Evolutionary conservation across 37 sponge, comb jelly and placozoan genomes (phyloP).

Genomic region (Geodia barretti): DNA sequence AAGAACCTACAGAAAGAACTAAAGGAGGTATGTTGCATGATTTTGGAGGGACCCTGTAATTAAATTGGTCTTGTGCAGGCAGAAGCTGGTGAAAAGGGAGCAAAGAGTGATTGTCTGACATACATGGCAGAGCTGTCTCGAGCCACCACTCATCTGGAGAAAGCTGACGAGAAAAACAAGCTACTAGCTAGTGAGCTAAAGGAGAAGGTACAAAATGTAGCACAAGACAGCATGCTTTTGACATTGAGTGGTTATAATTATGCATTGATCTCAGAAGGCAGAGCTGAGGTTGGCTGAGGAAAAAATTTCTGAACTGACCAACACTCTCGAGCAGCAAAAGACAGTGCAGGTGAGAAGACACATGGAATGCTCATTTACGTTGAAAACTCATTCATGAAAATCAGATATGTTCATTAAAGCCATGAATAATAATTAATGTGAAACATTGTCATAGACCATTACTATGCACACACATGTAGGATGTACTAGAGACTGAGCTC

Average conservation of each 20-base stretch:
- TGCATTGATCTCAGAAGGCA: too few relatives aligned
- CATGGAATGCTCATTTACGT: not conserved
- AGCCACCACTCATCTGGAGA: not conserved
- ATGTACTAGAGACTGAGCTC: not conserved
- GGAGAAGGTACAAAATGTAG: too few relatives aligned
- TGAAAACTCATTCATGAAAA: not conserved
- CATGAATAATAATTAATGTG: not conserved
- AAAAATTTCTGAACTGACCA: not conserved
- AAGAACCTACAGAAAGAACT: slow-evolving; percentile 2
- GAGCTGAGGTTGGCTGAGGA: not conserved
- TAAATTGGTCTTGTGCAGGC: not conserved
- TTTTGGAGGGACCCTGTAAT: not conserved
- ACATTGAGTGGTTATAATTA: too few relatives aligned
- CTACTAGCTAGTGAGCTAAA: not conserved
- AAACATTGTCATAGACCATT: too few relatives aligned
- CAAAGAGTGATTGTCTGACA: not conserved
- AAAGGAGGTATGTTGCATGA: slow-evolving; percentile 22
- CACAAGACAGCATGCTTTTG: too few relatives aligned
- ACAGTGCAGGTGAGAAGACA: not conserved
- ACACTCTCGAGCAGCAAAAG: not conserved
- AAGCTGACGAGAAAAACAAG: not conserved
- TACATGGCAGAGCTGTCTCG: not conserved
- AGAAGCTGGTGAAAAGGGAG: not conserved
- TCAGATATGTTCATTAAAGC: too few relatives aligned
- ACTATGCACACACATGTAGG: too few relatives aligned